phyloP scores from a whole-genome alignment of 2,797 vertebrate species.

The Parotocinclus haroldoi region DNA sequence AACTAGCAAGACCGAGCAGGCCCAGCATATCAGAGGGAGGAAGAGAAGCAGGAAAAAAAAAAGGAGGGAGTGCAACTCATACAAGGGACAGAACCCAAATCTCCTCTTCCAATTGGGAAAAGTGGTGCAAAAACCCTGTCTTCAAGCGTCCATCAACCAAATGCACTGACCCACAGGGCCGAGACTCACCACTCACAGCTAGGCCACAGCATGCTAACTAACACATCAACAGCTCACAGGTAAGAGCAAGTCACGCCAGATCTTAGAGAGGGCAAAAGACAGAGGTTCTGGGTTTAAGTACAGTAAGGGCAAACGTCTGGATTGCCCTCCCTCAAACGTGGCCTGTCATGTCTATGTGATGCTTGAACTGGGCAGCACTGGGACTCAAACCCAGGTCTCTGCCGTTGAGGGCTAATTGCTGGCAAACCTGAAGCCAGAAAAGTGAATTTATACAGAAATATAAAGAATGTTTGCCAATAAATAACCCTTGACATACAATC shows the following conservation, averaged over 20 bases:
- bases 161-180: constrained; percentile 82
- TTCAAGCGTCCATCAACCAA: constrained; percentile 73
- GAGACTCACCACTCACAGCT: constrained; percentile 64
- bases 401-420: no score
- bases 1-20: constrained; percentile 49
- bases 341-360: no score
- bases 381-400: no score
- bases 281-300: constrained; percentile 33
- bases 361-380: no score
- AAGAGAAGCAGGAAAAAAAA: constrained; percentile 29
- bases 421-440: no score
- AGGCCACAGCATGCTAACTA: constrained; percentile 63
- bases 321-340: no score
- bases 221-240: constrained; percentile 42
- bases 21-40: constrained; percentile 41
- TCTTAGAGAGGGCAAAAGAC: not conserved
- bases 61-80: constrained; percentile 32
- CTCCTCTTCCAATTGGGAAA: constrained; percentile 39
- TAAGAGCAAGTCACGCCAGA: constrained; percentile 8
- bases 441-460: no score
- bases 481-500: no score
- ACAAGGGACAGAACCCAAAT: constrained; percentile 39
- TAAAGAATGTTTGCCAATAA: no score
- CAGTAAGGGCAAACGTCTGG: not conserved
- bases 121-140: constrained; percentile 54